A percentile compares a stretch with the other conserved stretches of the same genome.
Evolutionary conservation across 2,113 vertebrate species (phyloP).

Genomic region (Eidolon helvum): DNA sequence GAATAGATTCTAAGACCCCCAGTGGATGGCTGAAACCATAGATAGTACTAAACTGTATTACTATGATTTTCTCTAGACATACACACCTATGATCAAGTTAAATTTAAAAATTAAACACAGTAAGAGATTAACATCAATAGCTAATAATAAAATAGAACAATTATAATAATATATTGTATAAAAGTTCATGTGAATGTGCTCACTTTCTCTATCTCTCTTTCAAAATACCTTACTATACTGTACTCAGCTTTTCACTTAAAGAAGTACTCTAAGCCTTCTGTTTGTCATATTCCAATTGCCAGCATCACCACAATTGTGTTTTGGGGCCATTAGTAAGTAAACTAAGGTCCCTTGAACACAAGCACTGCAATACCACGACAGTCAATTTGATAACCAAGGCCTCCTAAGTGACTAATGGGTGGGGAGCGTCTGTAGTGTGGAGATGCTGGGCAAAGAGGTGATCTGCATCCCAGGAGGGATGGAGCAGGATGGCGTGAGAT

Average conservation of each 20-base stretch:
- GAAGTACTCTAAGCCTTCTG: not conserved
- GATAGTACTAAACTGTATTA: not conserved
- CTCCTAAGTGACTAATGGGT: not conserved
- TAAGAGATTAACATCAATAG: not conserved
- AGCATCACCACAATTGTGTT: not conserved
- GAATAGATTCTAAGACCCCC: not conserved
- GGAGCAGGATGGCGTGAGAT: no score
- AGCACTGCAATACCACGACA: not conserved
- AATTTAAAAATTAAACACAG: not conserved
- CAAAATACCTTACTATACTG: not conserved
- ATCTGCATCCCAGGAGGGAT: not conserved
- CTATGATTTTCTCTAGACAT: not conserved
- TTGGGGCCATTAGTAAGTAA: not conserved
- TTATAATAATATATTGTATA: not conserved
- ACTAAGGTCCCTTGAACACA: no score
- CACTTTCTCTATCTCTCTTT: not conserved
- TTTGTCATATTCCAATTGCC: not conserved
- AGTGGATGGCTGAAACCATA: not conserved
- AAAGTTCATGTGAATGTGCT: not conserved
- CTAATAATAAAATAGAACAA: not conserved
- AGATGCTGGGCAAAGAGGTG: not conserved
- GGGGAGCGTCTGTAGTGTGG: not conserved
- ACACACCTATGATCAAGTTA: not conserved
- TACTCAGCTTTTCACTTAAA: not conserved
- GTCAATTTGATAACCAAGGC: not conserved